Evolutionary conservation across 2,113 vertebrate genomes (phyloP), one percentile per base, ranked within the genome.

Genomic region (Oncorhynchus clarkii): DNA sequence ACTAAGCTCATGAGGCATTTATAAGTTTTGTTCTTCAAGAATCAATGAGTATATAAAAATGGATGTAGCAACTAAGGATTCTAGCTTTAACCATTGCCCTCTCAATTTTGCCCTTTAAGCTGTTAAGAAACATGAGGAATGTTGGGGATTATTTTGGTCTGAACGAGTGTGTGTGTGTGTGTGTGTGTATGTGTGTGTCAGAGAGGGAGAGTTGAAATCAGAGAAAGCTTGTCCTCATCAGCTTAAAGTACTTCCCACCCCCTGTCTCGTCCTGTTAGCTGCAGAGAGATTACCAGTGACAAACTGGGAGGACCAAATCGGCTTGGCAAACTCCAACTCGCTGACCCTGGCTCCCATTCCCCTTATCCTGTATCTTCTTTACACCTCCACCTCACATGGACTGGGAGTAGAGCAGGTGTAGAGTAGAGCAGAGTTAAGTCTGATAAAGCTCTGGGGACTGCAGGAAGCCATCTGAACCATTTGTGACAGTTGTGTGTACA

Each of bases 251-350:
- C 73, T 60, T 24, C 82, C 82, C 84, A 79, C 80, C 82, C 71
- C 85, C 85, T 74, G 75, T 76, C 82, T 87, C 87, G 77, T 80
- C 77, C 80, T 75, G 85, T 84, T 86, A 67, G 86, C 86, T 83
- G 80, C 82, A 65, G 70, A 78, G 84, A 93, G 92, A 92, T 93
- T 91, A 92, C 86, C 88, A 84, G 85, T 81, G 89, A 86, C 87
- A 88, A 88, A 89, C 89, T 85, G 88, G 87, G 88, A 90, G 77
- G 80, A 77, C 89, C 89, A 88, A 91, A 90, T 87, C 86, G 77
- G 86, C 89, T 91, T 85, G 84, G 86, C 84, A 88, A 91, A 92
- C 89, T 45, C 39, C 39, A 45, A 45, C 39, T 77, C 86, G 1
- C 48, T 90, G 89, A 91, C 86, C 39, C 92, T 77, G n/a, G 31